Conservation (phyloP, 2,888 invertebrate species). For the Aproaerema taeniolella region DNA sequence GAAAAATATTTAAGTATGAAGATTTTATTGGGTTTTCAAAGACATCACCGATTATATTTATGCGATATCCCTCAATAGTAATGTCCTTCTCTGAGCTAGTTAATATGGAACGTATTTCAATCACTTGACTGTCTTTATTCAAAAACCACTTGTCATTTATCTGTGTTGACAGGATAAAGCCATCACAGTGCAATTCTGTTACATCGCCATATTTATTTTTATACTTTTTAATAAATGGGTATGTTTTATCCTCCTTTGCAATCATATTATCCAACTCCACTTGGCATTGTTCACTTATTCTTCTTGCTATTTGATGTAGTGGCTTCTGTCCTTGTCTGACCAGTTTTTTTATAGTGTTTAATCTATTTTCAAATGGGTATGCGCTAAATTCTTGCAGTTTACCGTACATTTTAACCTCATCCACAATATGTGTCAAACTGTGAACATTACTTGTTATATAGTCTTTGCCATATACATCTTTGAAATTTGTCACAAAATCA, state of each 20-base stretch:
- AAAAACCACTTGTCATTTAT: not conserved
- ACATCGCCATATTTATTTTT: not conserved
- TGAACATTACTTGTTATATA: conserved; percentile 18
- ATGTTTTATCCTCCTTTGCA: not conserved
- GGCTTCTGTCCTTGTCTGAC: not conserved
- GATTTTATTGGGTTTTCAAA: not conserved
- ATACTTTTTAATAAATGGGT: not conserved
- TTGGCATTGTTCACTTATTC: not conserved
- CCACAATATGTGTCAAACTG: conserved; percentile 13
- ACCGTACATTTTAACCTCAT: conserved; percentile 15
- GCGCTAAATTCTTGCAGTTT: conserved; percentile 12
- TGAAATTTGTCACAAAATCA: conserved; percentile 15
- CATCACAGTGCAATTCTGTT: not conserved
- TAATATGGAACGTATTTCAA: not conserved
- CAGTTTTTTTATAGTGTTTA: not conserved
- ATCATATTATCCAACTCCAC: not conserved
- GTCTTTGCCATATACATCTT: conserved; percentile 17
- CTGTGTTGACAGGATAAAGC: not conserved
- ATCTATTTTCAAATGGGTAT: not conserved
- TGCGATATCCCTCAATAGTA: not conserved
- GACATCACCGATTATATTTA: not conserved
- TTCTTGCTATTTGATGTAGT: not conserved
- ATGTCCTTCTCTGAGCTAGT: not conserved
- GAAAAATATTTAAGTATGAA: not conserved
- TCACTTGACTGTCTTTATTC: not conserved